Evolutionary conservation across 1,140 invertebrate genomes (phyloP).

Genomic region (Hydropsyche tenuis): DNA sequence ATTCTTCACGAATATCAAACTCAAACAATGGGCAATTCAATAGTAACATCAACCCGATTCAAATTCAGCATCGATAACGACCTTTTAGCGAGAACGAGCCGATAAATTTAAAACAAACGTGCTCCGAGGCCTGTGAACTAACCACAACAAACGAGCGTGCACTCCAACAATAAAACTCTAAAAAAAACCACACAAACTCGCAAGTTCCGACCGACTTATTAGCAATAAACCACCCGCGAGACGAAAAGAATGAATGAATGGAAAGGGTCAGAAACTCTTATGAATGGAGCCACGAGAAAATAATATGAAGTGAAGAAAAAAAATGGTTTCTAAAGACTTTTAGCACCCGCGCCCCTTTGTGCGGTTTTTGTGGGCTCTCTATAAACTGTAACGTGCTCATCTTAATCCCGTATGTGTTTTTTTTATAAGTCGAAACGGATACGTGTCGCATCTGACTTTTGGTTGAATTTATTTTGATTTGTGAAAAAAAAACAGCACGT

Average conservation of each 20-base stretch:
- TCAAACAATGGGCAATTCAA: too few species aligned
- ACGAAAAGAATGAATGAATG: constrained; percentile 4
- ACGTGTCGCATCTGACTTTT: constrained; percentile 35
- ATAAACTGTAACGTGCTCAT: not conserved
- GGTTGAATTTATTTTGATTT: too few species aligned
- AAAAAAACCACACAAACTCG: too few species aligned
- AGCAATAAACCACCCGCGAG: constrained; percentile 41
- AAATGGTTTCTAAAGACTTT: constrained; percentile 26
- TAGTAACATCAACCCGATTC: too few species aligned
- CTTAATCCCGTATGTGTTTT: not conserved
- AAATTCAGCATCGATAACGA: too few species aligned
- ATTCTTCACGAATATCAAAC: too few species aligned
- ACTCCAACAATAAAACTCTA: too few species aligned
- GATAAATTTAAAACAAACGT: too few species aligned
- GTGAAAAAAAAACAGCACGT: too few species aligned
- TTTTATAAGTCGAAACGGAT: not conserved
- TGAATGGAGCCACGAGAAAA: constrained; percentile 31
- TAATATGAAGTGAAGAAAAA: not conserved
- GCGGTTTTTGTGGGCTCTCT: not conserved
- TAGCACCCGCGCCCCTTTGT: constrained; percentile 16
- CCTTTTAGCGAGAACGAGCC: too few species aligned
- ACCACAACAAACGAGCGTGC: too few species aligned
- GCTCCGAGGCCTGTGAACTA: too few species aligned
- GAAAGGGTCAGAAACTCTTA: not conserved
- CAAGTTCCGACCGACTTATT: constrained; percentile 1